Evolutionary conservation across 2,888 invertebrate species (phyloP), one percentile per base, ranked within the genome.

Genomic region (Alitta virens): DNA sequence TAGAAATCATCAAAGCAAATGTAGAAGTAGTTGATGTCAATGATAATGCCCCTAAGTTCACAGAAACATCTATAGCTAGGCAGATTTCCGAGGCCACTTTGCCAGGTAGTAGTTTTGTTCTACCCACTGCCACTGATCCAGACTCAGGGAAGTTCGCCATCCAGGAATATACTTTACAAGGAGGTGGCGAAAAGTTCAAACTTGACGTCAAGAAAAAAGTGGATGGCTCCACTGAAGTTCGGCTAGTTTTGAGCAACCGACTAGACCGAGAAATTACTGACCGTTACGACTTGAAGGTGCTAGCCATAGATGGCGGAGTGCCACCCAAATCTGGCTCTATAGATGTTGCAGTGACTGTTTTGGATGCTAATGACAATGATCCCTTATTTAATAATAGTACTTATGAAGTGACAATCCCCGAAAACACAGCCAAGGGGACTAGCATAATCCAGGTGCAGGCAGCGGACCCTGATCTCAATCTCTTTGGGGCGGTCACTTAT

Each of bases 291-390:
- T 24, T 70, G 50, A 59, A 64, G 51, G 38, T 70, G 21, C 52
- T 62, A 12, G 70, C 68, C 2, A 33, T 33, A 0, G 70, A 70
- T n/a, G 93, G 92, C 0, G 70, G 70, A 2, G 55, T 46, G 23
- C 66, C 68, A 0, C 38, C 62, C 2, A 58, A 59, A 33, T 63
- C 67, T 2, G 70, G 70, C 1, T 61, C 64, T 18, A 51, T 70
- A 7, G 54, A 64, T 5, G 54, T 70, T 5, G 51, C 43, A 27
- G 46, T 70, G n/a, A 42, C 24, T 16, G 65, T 70, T 14, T 24
- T 63, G 21, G 69, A 69, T 49, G 64, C 67, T 5, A 69, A 69
- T 49, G 69, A 69, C 54, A 65, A 69, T 52, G 53, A 57, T 27
- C 69, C 69, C 16, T 40, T 57, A 24, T 69, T 69, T 56, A 50